Percentiles rank a stretch among this genome's conserved stretches.
Conservation (phyloP, 2,888 invertebrate species). For the Euphydryas editha region DNA sequence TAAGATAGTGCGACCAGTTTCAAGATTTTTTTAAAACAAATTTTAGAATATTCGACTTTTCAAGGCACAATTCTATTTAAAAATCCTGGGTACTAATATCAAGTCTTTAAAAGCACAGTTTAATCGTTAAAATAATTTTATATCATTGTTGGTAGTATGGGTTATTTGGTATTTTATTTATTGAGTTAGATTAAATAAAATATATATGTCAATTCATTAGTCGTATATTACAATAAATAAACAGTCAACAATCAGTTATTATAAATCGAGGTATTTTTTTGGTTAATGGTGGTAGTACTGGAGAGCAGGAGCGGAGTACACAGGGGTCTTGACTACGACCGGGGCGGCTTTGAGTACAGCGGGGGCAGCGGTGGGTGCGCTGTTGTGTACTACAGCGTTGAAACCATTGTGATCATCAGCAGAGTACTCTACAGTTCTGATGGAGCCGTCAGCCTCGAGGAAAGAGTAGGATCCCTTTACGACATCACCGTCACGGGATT, state of each 20-base stretch:
- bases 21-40: too few species aligned
- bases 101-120: too few species aligned
- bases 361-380: constrained; percentile 61
- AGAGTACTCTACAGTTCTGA: constrained; percentile 76
- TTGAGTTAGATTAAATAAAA: not conserved
- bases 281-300: constrained; percentile 45
- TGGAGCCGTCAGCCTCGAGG: constrained; percentile 74
- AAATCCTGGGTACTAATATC: too few species aligned
- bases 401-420: constrained; percentile 71
- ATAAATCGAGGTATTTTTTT: constrained; percentile 11
- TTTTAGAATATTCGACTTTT: too few species aligned
- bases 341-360: constrained; percentile 61
- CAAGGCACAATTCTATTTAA: too few species aligned
- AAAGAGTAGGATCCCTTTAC: constrained; percentile 80
- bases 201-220: constrained; percentile 15
- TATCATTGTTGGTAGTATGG: too few species aligned
- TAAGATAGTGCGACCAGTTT: too few species aligned
- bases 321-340: constrained; percentile 47
- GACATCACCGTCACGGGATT: constrained; percentile 81
- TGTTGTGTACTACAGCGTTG: constrained; percentile 50
- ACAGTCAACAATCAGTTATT: constrained; percentile 24
- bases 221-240: constrained; percentile 41
- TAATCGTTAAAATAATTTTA: too few species aligned
- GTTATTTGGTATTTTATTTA: too few species aligned
- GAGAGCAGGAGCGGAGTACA: constrained; percentile 58